phyloP scores from a whole-genome alignment of 1,140 invertebrate genomes.

The Acromyrmex echinatior region DNA sequence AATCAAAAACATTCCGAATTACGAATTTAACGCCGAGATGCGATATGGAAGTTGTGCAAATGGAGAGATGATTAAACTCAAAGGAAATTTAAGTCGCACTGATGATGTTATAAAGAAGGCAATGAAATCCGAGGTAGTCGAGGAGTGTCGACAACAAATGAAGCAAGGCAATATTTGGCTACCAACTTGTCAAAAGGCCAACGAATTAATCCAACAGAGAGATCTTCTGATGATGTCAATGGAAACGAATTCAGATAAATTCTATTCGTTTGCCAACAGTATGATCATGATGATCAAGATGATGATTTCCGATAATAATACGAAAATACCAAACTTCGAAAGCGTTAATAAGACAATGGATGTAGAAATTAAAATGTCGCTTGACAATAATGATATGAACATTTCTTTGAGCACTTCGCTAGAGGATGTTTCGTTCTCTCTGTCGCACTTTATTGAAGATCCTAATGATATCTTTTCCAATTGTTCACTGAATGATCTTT shows the following conservation, averaged over 20 bases:
- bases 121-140: constrained; percentile 78
- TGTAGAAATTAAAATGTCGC: constrained; percentile 84
- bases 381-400: constrained; percentile 83
- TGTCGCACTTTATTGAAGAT: not conserved
- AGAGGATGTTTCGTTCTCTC: constrained; percentile 78
- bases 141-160: constrained; percentile 87
- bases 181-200: constrained; percentile 86
- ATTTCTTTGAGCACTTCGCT: constrained; percentile 83
- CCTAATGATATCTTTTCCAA: too few species aligned
- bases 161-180: constrained; percentile 85
- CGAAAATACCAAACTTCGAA: accelerated
- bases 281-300: accelerated
- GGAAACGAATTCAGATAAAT: accelerated
- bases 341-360: constrained; percentile 78
- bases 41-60: constrained; percentile 83
- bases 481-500: not conserved
- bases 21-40: constrained; percentile 85
- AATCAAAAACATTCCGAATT: constrained; percentile 85
- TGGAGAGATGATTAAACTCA: constrained; percentile 83
- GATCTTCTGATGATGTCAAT: constrained; percentile 78
- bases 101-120: constrained; percentile 86
- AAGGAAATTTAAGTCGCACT: constrained; percentile 85
- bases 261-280: accelerated
- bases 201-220: constrained; percentile 84
- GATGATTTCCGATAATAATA: accelerated